Evolutionary conservation across 2,797 vertebrate genomes (phyloP), one percentile per base, ranked within the genome.

Genomic region (Ambastaia sidthimunki): DNA sequence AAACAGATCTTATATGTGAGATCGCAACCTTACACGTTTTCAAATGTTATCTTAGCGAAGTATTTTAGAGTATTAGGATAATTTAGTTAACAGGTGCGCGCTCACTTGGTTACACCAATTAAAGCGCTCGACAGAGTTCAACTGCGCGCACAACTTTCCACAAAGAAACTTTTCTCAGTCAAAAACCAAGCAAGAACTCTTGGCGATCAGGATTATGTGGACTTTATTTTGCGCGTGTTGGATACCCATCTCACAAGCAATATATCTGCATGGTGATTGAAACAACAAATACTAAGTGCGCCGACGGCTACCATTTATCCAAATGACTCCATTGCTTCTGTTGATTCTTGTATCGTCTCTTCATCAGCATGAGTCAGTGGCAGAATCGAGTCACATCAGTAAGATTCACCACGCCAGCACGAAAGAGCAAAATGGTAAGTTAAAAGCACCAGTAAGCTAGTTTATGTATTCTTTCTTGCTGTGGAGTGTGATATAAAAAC

Each of bases 351-450:
- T 94, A 94, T 94, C 94, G 91, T 95, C 95, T 94, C 93, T 95
- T 93, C 96, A 92, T 90, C 94, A 92, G 84, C 92, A 91, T 91
- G 95, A 94, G 85, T 92, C 94, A 88, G 93, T 85, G 88, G 96
- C 96, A 83, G 96, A 98, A 91, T 95, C 95, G 88, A 95, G 92
- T 92, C 93, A 95, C 84, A 93, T 94, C 91, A 94, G 92, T 92
- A 98, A 98, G 89, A 93, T 96, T 91, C 94, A 94, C 78, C 91
- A 94, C 84, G 90, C 95, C 91, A 92, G 89, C 91, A 88, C 93
- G 89, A 98, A 99, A 90, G 95, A 99, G 80, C 97, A 95, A 82
- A 98, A 98, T 94, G 97, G 97, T 98, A 92, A 94, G 94, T 86
- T 28, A 1, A 65, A 52, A 31, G 3, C 37, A 12, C 41, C 65